These are phyloP conservation scores for Antheraea pernyi DNA, from an alignment of 1,140 invertebrate species.

Conservation along the genomic window DNA sequence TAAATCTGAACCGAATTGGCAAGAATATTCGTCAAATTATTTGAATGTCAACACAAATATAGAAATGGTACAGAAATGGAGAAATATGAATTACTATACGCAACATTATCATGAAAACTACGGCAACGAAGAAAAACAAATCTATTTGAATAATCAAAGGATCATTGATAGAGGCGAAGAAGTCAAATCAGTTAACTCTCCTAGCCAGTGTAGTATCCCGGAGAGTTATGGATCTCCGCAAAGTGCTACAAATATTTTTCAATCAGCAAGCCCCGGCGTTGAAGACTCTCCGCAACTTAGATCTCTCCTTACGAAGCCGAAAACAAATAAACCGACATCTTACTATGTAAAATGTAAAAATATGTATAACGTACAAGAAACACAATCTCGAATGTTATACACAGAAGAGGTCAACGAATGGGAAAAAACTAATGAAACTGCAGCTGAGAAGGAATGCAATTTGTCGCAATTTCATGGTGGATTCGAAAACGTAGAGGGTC, in stretches of 20 bases:
- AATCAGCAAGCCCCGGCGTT: conserved; percentile 41
- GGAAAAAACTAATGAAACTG: conserved; percentile 53
- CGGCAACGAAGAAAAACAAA: conserved; percentile 38
- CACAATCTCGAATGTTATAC: conserved; percentile 34
- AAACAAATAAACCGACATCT: conserved; percentile 29
- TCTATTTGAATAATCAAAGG: conserved; percentile 22
- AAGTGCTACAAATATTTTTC: conserved; percentile 45
- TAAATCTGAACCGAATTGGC: conserved; percentile 59
- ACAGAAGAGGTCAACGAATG: conserved; percentile 41
- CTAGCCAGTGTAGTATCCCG: conserved; percentile 52
- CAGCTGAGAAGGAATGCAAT: conserved; percentile 49
- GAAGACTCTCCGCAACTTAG: conserved; percentile 53
- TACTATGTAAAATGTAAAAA: conserved; percentile 46
- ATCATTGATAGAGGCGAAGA: conserved; percentile 39
- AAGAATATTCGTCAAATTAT: conserved; percentile 48
- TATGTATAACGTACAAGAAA: conserved; percentile 44
- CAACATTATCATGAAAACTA: conserved; percentile 46
- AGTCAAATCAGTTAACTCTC: conserved; percentile 46
- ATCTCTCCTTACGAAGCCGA: conserved; percentile 41
- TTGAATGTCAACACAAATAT: conserved; percentile 42
- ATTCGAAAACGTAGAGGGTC: conserved; percentile 49
- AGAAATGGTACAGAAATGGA: conserved; percentile 58
- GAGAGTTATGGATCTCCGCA: conserved; percentile 62
- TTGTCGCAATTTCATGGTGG: conserved; percentile 68
- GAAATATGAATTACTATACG: conserved; percentile 52